Evolutionary conservation across 1,140 invertebrate genomes (phyloP).

Genomic region (Xylocopa sonorina): DNA sequence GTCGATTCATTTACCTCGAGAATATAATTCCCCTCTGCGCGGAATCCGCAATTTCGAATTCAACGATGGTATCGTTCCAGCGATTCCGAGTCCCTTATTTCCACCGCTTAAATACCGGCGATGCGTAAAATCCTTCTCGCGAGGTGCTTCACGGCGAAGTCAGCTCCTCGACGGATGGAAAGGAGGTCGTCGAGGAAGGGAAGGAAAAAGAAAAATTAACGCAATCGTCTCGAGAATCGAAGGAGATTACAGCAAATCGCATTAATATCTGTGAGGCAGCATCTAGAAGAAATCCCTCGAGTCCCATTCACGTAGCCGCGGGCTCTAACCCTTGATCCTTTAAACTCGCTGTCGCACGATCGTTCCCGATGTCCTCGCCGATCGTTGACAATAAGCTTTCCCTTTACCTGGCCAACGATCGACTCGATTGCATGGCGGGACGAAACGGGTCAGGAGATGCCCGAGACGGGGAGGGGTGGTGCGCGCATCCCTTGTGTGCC

Average conservation of each 20-base stretch:
- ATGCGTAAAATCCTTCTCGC: not conserved
- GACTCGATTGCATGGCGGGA: not conserved
- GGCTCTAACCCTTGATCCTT: conserved; percentile 34
- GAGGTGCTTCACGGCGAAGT: not conserved
- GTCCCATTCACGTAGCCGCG: not conserved
- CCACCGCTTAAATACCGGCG: not conserved
- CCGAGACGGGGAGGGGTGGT: conserved; percentile 41
- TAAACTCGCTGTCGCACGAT: conserved; percentile 30
- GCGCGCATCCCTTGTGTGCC: conserved; percentile 50
- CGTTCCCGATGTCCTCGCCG: conserved; percentile 18
- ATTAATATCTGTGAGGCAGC: conserved; percentile 31
- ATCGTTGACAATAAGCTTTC: conserved; percentile 32
- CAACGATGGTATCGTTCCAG: too few relatives aligned
- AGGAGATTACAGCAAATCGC: conserved; percentile 43
- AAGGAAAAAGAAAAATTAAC: not conserved
- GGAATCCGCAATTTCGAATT: too few relatives aligned
- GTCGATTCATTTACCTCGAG: too few relatives aligned
- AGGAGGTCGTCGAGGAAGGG: not conserved
- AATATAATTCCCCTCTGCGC: too few relatives aligned
- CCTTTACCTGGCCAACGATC: conserved; percentile 5
- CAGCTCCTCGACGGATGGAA: too few relatives aligned
- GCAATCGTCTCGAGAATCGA: conserved; percentile 12
- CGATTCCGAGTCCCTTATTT: not conserved
- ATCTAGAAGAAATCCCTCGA: not conserved
- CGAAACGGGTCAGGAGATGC: conserved; percentile 1